Evolutionary conservation across 1,140 invertebrate species (phyloP).

Genomic region (Drosophila micromelanica): DNA sequence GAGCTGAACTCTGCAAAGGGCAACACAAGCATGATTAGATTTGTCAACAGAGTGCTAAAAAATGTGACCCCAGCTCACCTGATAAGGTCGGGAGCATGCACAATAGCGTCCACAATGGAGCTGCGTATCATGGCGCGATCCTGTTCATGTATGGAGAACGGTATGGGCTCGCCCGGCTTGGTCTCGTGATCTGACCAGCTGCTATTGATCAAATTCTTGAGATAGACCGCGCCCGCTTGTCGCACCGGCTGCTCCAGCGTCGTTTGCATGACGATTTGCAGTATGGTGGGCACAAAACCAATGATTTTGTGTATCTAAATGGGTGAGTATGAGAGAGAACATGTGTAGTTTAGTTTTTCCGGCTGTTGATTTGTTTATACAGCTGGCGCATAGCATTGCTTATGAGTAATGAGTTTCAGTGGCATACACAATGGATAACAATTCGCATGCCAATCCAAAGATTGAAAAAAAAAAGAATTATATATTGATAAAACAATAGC

Average conservation of each 20-base stretch:
- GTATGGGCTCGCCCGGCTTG: conserved; percentile 89
- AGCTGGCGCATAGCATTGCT: conserved; percentile 46
- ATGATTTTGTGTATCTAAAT: conserved; percentile 96
- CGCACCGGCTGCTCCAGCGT: conserved; percentile 95
- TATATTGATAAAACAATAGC: conserved; percentile 48
- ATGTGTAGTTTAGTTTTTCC: conserved; percentile 34
- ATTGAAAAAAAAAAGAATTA: conserved; percentile 8
- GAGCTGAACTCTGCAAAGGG: conserved; percentile 90
- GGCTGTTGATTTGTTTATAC: conserved; percentile 57
- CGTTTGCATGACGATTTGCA: conserved; percentile 96
- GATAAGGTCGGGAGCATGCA: conserved; percentile 95
- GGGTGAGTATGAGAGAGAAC: conserved; percentile 1
- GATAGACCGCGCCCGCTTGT: conserved; percentile 98
- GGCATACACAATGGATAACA: conserved; percentile 3
- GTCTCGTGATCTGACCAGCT: conserved; percentile 95
- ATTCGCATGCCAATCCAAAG: conserved; percentile 24
- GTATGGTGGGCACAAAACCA: conserved; percentile 96
- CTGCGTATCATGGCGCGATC: conserved; percentile 97
- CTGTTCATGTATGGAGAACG: conserved; percentile 97
- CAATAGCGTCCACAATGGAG: conserved; percentile 97
- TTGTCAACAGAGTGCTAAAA: not conserved
- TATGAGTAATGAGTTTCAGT: conserved; percentile 32
- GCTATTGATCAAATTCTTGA: conserved; percentile 96
- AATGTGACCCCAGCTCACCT: conserved; percentile 85
- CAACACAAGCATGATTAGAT: conserved; percentile 48